Evolutionary conservation across 2,888 invertebrate genomes (phyloP).

Genomic region (Acleris emargana): DNA sequence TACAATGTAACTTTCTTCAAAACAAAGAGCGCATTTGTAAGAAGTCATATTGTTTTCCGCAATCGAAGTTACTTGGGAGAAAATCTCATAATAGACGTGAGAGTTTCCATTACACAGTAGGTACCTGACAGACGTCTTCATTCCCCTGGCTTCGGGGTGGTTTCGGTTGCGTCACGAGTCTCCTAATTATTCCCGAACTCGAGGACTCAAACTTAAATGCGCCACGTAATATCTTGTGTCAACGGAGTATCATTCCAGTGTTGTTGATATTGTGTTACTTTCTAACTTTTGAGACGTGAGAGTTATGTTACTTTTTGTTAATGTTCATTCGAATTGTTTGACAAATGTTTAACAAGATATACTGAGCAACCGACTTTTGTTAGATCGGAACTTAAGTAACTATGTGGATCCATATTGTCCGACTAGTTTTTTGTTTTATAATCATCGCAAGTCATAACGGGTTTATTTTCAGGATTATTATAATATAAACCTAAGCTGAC

Average conservation of each 20-base stretch:
- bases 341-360: too few relatives aligned
- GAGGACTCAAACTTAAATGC: conserved; percentile 23
- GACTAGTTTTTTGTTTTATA: too few relatives aligned
- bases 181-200: conserved; percentile 17
- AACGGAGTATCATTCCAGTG: conserved; percentile 11
- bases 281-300: not conserved
- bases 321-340: too few relatives aligned
- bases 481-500: too few relatives aligned
- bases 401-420: too few relatives aligned
- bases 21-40: conserved; percentile 1
- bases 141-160: conserved; percentile 17
- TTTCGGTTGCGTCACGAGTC: conserved; percentile 12
- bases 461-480: too few relatives aligned
- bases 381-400: too few relatives aligned
- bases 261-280: conserved; percentile 2
- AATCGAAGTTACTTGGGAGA: not conserved
- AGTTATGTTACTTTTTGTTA: too few relatives aligned
- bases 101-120: conserved; percentile 12
- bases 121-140: conserved; percentile 19
- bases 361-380: too few relatives aligned
- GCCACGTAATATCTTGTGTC: conserved; percentile 27
- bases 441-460: too few relatives aligned
- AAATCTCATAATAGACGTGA: conserved; percentile 13
- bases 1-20: not conserved
- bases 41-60: conserved; percentile 1